Evolutionary conservation across 2,888 invertebrate species (phyloP).

Genomic region (Lumbricus terrestris): DNA sequence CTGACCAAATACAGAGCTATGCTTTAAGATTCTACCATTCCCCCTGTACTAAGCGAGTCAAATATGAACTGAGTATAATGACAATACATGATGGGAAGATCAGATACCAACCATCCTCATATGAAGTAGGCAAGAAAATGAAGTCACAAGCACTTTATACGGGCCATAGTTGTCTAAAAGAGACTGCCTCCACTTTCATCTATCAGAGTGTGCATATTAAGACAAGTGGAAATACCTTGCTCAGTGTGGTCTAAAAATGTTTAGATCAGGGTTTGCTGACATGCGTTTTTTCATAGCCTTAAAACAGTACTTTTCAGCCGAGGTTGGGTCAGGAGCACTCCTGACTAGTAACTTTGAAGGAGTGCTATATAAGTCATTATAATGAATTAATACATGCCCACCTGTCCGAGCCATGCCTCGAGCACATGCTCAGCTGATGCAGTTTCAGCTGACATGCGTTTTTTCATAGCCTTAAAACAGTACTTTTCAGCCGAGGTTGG

Average conservation of each 20-base stretch:
- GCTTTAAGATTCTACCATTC: neutral
- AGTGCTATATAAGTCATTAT: no score
- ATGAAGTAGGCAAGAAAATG: neutral
- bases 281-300: no score
- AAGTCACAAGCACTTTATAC: neutral
- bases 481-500: no score
- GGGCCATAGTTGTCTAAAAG: no score
- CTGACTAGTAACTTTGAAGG: no score
- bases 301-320: no score
- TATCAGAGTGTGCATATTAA: neutral
- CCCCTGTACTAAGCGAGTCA: neutral
- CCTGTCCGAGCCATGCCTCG: neutral
- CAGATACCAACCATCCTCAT: neutral
- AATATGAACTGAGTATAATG: neutral
- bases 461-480: no score
- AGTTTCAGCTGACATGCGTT: no score
- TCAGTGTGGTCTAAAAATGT: neutral
- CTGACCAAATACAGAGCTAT: no score
- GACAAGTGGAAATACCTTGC: neutral
- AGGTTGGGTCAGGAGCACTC: no score
- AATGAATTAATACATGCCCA: no score
- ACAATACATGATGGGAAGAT: neutral
- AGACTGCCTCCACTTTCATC: no score
- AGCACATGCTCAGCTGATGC: slow-evolving; percentile 11
- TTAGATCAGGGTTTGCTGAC: neutral